A percentile compares a stretch with the other conserved stretches of the same genome.
Conservation (phyloP, 2,888 invertebrate genomes). For the Alitta virens region DNA sequence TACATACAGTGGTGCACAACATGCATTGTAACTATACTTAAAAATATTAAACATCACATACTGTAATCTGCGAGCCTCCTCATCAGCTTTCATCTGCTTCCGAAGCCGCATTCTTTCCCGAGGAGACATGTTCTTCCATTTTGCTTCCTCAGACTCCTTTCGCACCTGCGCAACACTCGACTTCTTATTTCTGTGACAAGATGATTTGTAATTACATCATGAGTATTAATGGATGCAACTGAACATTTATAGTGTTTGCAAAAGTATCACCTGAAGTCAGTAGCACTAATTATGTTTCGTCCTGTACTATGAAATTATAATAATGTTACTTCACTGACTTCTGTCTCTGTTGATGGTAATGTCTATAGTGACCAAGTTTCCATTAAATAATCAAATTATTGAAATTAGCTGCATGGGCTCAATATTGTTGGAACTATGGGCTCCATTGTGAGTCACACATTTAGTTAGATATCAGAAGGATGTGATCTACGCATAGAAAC, state of each 20-base stretch:
- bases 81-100: constrained; percentile 51
- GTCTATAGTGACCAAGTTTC: neutral
- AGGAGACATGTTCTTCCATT: constrained; percentile 45
- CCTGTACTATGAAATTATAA: too few species aligned
- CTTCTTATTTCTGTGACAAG: constrained; percentile 37
- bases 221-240: too few species aligned
- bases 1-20: too few species aligned
- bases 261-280: neutral
- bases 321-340: neutral
- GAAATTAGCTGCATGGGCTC: too few species aligned
- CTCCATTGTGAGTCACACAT: too few species aligned
- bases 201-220: too few species aligned
- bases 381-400: too few species aligned
- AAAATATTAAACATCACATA: constrained; percentile 25
- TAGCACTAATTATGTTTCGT: neutral
- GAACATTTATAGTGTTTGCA: neutral
- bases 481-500: too few species aligned
- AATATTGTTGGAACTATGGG: too few species aligned
- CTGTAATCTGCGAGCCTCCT: constrained; percentile 44
- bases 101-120: constrained; percentile 50
- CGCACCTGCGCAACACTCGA: constrained; percentile 42
- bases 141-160: constrained; percentile 37
- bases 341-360: neutral
- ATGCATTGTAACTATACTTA: too few species aligned
- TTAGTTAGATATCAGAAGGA: too few species aligned